Conservation (phyloP, 2,797 vertebrate genomes). For the Prunella strophiata region DNA sequence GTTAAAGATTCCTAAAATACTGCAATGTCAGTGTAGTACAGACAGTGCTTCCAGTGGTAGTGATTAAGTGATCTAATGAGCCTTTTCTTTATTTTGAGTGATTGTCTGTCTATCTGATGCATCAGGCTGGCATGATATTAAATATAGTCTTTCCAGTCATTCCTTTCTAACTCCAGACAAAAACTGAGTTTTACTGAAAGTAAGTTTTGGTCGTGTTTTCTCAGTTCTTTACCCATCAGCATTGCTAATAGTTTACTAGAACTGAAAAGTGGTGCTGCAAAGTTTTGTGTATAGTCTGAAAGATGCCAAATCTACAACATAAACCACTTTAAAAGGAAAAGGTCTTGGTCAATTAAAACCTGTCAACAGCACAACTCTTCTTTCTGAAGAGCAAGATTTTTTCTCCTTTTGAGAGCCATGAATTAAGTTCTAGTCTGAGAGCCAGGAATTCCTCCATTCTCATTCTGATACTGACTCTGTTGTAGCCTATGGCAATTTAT, state of each 20-base stretch:
- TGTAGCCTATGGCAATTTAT: slow-evolving; percentile 25
- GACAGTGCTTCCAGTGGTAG: not conserved
- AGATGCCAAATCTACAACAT: not conserved
- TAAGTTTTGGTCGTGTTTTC: not conserved
- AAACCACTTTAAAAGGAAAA: not conserved
- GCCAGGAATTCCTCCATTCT: slow-evolving; percentile 1
- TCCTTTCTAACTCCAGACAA: not conserved
- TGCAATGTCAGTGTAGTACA: not conserved
- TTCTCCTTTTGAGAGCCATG: not conserved
- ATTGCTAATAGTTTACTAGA: not conserved
- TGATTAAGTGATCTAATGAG: not conserved
- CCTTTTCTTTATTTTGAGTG: not conserved
- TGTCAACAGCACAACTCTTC: not conserved
- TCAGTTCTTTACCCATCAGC: not conserved
- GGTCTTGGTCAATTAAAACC: not conserved
- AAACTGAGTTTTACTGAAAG: not conserved
- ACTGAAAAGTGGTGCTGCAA: not conserved
- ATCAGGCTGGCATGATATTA: not conserved
- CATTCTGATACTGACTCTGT: not conserved
- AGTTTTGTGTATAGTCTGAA: not conserved
- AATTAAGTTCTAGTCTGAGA: not conserved
- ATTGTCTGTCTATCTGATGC: not conserved
- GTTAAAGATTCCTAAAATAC: not conserved
- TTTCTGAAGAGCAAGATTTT: not conserved
- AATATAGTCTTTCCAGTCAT: not conserved